A percentile compares a stretch with the other conserved stretches of the same genome.
phyloP scores from a whole-genome alignment of 2,113 vertebrate species.

The Dryoscopus gambensis region DNA sequence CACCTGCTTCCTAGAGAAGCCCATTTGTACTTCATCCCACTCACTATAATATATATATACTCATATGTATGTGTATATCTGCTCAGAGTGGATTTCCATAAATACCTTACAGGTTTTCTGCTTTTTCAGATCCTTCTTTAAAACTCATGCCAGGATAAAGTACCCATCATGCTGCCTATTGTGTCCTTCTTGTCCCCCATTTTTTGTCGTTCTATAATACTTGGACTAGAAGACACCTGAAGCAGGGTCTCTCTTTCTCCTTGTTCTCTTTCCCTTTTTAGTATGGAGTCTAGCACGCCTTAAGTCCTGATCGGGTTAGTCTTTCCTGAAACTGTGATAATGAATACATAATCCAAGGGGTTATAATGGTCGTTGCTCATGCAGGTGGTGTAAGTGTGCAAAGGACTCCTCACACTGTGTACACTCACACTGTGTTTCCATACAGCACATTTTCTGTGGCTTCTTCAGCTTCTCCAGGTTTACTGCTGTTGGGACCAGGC shows the following conservation, averaged over 20 bases:
- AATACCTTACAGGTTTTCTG: background rate
- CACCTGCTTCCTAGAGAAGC: background rate
- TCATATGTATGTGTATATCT: fast-evolving
- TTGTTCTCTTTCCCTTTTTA: background rate
- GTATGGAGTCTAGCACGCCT: background rate
- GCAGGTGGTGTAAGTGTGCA: fast-evolving
- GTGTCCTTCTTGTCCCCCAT: background rate
- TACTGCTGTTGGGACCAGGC: background rate
- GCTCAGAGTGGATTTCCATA: background rate
- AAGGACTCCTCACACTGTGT: background rate
- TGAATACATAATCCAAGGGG: background rate
- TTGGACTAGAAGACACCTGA: background rate
- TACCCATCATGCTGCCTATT: background rate
- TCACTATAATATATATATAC: too few relatives aligned
- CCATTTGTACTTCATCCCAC: background rate
- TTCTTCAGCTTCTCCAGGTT: background rate
- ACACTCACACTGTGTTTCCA: background rate
- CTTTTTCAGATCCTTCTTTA: background rate
- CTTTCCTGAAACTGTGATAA: background rate
- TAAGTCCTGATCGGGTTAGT: background rate
- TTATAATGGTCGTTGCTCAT: background rate
- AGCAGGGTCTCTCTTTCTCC: background rate
- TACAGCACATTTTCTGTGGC: background rate
- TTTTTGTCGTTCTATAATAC: background rate
- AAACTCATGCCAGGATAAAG: background rate